phyloP scores from a whole-genome alignment of 2,113 vertebrate genomes.

The Cricetomys ansorgei region DNA sequence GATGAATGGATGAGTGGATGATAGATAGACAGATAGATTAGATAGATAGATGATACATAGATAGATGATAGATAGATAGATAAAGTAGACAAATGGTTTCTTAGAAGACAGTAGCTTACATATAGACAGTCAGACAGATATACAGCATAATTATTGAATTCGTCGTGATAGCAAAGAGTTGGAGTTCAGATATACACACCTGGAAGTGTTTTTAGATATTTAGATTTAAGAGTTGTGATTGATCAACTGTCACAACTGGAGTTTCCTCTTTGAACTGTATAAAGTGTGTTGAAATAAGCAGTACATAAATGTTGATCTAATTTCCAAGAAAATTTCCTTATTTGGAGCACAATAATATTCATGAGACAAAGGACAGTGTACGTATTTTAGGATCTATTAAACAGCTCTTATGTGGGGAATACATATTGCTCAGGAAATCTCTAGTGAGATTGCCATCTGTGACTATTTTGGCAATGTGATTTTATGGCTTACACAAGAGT shows the following conservation, averaged over 20 bases:
- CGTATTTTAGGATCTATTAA: not conserved
- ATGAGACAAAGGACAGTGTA: not conserved
- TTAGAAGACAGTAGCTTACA: not conserved
- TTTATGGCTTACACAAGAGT: not conserved
- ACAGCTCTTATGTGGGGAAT: not conserved
- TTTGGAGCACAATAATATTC: not conserved
- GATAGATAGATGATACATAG: not conserved
- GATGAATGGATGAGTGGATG: not conserved
- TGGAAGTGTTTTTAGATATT: not conserved
- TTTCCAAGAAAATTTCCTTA: not conserved
- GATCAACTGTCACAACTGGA: not conserved
- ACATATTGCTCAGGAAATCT: not conserved
- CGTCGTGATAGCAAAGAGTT: not conserved
- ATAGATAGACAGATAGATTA: not conserved
- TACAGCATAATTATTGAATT: not conserved
- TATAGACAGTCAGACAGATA: not conserved
- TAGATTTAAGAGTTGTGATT: not conserved
- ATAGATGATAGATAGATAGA: not conserved
- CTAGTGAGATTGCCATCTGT: not conserved
- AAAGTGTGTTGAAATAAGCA: not conserved
- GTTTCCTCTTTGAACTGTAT: not conserved
- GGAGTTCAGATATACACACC: not conserved
- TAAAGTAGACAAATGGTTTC: not conserved
- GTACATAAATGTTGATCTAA: not conserved
- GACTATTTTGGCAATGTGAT: constrained; percentile 13